Base-by-base conservation (phyloP, 2,888 invertebrate genomes). In the Dendrolimus houi region DNA sequence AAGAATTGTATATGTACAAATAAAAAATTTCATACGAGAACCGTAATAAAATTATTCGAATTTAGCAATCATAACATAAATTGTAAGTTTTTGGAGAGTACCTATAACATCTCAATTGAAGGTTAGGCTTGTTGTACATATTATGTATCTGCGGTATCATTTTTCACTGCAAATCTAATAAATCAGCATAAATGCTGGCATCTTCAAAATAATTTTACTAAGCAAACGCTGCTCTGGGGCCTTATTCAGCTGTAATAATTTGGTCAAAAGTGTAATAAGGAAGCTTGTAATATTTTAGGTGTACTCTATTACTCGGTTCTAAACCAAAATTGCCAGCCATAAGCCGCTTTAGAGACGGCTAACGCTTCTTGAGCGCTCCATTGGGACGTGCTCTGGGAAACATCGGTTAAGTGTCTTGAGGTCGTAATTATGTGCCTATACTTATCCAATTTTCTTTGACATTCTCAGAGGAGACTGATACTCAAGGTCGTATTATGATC, bases 261-360 rank as follows among this genome's bases (percentile, higher is more conserved):
- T 59, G 58, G 47, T 56, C 58, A 52, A 62, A 62, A 65, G 47
- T 47, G 47, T 47, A 47, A 47, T 47, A 47, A 47, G 47, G 47
- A 47, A 47, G 47, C 47, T 9, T 47, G 12, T 47, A 47, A 47
- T 47, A 47, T 12, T 47, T 47, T 47, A 47, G 47, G 47, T 47
- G 47, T 47, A 47, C 9, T 47, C 47, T 12, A 47, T 47, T 47
- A 47, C 47, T 47, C 12, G 47, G 47, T 10, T 9, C 47, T 47
- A 47, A 47, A 47, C 47, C 47, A 47, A 47, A 47, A 47, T 47
- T 47, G 47, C 47, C 47, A 10, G 47, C 47, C 47, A 47, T 9
- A 9, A 47, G 47, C 47, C 47, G 47, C 47, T 47, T 47, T 47
- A 47, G 47, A 47, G 47, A 47, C 47, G 47, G 9, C 8, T 47